Evolutionary conservation across 2,888 invertebrate genomes (phyloP), one percentile per base, ranked within the genome.

Genomic region (Luperina testacea): DNA sequence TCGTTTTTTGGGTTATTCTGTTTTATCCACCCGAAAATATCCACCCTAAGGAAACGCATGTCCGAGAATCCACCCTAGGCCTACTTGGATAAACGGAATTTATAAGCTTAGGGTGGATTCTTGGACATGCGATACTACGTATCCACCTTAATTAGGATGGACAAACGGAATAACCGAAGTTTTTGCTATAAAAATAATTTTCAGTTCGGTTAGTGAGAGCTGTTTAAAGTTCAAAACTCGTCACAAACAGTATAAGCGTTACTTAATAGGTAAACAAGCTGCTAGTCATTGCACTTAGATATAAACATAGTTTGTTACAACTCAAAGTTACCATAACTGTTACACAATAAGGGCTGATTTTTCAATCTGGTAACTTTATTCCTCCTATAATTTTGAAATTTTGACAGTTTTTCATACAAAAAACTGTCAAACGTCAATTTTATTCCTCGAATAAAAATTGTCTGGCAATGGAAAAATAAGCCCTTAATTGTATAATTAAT

Each of bases 221-320:
- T 69, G 27, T 64, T 51, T 48, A 24, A 67, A 82, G 86, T 85
- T 89, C 85, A 85, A 81, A 74, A 64, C 45, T 67, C 38, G 38
- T 59, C 70, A 72, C 71, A 83, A 83, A 74, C 80, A 85, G 83
- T 87, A 84, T 84, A 73, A 77, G 17, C 42, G 72, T 76, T 82
- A 88, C 72, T 80, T 84, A 82, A 75, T 68, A 72, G 65, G 63
- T 86, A 17, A 85, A 79, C 45, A 76, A 87, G 57, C 24, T 84
- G 75, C 90, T 90, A 90, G 90, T 90, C 90, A 90, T 87, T 63
- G 80, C 77, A 78, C 59, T 64, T 78, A 87, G 59, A 63, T 20
- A 85, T 87, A 90, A 89, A 88, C 90, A 59, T 64, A 88, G 89
- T 89, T 89, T 89, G 88, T 85, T 78, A 53, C 69, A 74, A 80